Percentiles rank a stretch among this genome's conserved stretches.
These are phyloP conservation scores for Cheirogaleus major DNA, from an alignment of 2,797 vertebrate genomes.

Conservation along the genomic window DNA sequence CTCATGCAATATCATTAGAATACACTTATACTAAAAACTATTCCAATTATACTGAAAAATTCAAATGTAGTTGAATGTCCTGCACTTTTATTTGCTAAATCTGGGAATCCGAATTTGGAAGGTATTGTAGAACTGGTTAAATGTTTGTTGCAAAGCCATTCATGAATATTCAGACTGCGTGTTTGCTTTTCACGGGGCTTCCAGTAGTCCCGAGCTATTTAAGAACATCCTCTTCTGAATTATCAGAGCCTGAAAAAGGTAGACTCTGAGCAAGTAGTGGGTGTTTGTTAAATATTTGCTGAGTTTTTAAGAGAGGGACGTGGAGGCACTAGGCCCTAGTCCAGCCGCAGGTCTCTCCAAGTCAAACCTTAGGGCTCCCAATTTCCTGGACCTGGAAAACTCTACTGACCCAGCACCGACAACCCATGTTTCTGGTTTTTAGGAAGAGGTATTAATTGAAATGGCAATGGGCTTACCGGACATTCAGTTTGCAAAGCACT, in stretches of 20 bases:
- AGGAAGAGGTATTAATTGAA: background rate
- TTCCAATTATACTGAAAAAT: conserved; percentile 24
- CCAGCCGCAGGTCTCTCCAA: background rate
- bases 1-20: background rate
- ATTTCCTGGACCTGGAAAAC: background rate
- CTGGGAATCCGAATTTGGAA: background rate
- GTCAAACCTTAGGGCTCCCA: background rate
- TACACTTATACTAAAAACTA: background rate
- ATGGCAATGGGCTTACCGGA: background rate
- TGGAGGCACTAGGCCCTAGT: background rate
- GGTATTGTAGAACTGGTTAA: conserved; percentile 11
- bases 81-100: conserved; percentile 47
- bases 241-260: background rate
- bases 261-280: background rate
- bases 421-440: background rate
- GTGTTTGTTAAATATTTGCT: background rate
- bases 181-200: background rate
- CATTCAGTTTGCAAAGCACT: background rate
- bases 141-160: conserved; percentile 22
- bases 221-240: background rate
- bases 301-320: background rate
- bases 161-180: background rate
- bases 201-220: background rate
- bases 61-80: background rate
- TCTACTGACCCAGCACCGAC: background rate